Base-by-base conservation (phyloP, 2,797 vertebrate species). In the Euphonia xanthogaster region DNA sequence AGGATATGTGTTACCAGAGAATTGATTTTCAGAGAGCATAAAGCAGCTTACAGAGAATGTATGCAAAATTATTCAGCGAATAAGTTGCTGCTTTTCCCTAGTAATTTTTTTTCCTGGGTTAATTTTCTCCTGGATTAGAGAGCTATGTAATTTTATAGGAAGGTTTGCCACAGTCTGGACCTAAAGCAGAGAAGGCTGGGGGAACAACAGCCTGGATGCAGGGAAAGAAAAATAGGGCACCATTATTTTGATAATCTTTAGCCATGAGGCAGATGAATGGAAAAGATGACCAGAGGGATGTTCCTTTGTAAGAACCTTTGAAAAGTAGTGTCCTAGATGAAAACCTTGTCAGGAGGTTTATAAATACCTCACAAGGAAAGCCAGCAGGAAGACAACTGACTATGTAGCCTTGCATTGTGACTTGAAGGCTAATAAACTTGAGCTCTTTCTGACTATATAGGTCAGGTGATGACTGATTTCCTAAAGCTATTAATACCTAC, bases 391-490 rank as follows among this genome's bases (percentile, higher is more conserved):
- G 53, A 83, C 28, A 85, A 48, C 76, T 65, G 45, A 25, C 45
- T 74, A 3, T 12, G 15, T 61, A 79, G 53, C 39, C 25, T 74
- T 87, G n/a, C 6, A 5, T 28, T 91, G 68, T 80, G 61, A 47
- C 57, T 93, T 68, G 71, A 82, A 88, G 71, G 25, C 53, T 81
- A 50, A 78, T 42, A 48, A 88, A 50, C 66, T 65, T 40, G 37
- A 85, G 33, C 33, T 77, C 35, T 91, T 92, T 77, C 28, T 62
- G 45, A 18, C 35, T 44, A 11, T 35, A 2, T 40, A 63, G 44
- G 47, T 80, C 77, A 83, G 33, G 27, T 45, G 31, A 88, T 30
- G 61, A 62, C 72, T 83, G 68, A 72, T 87, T 83, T 91, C 53
- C 39, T 51, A 31, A 92, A 80, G 13, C 42, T 68, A 2, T 71